Evolutionary conservation across 2,888 invertebrate genomes (phyloP).

Genomic region (Dolichopus griseipennis): DNA sequence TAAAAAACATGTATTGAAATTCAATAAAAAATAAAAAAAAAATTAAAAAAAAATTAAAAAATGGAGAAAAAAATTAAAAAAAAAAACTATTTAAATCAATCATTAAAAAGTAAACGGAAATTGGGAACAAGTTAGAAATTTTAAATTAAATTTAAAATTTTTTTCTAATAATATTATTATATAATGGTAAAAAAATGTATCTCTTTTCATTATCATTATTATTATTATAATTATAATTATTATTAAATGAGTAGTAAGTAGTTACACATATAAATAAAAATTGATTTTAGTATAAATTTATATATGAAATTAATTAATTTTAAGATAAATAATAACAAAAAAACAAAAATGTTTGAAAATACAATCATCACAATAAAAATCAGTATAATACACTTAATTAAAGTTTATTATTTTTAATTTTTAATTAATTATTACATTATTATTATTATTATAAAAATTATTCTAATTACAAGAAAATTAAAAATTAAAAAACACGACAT

Average conservation of each 20-base stretch:
- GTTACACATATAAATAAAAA: neutral
- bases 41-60: too few relatives aligned
- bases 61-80: too few relatives aligned
- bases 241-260: neutral
- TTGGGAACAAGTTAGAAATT: conserved; percentile 6
- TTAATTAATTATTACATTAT: conserved; percentile 6
- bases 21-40: neutral
- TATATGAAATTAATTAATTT: neutral
- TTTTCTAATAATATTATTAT: neutral
- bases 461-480: neutral
- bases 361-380: neutral
- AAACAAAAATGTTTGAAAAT: neutral
- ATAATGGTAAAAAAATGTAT: neutral
- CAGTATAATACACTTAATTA: neutral
- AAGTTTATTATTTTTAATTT: neutral
- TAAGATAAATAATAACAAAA: neutral
- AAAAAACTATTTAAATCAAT: neutral
- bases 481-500: neutral
- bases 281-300: conserved; percentile 2
- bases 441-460: neutral
- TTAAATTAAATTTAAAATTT: conserved; percentile 6
- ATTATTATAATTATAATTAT: neutral
- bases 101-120: conserved; percentile 1
- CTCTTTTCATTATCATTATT: neutral
- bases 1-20: neutral